These are phyloP conservation scores for Cavia aperea DNA, from an alignment of 2,113 vertebrate genomes.

Conservation along the genomic window DNA sequence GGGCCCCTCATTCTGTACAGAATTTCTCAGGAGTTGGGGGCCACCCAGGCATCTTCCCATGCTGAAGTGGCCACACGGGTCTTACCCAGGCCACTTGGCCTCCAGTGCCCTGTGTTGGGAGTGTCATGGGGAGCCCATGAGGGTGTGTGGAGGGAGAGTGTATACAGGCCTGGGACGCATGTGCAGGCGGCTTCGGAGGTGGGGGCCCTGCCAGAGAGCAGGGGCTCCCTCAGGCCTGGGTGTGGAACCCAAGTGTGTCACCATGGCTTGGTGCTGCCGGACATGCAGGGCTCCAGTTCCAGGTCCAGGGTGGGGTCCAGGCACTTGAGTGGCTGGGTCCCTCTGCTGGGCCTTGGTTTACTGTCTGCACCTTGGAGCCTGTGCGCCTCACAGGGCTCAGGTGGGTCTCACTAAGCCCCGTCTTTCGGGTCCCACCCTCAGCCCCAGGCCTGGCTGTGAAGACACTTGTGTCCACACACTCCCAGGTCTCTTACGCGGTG, in stretches of 20 bases:
- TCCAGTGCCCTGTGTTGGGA: background rate
- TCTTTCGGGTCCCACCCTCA: no score
- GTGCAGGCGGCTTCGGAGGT: background rate
- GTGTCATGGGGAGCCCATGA: background rate
- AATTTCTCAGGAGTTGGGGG: background rate
- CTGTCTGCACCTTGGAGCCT: background rate
- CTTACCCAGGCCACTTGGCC: background rate
- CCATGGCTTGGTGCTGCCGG: background rate
- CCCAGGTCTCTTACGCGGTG: no score
- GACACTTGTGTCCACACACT: no score
- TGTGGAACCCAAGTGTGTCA: background rate
- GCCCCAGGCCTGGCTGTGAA: no score
- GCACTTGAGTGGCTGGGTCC: background rate
- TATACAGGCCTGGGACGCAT: background rate
- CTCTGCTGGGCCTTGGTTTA: background rate
- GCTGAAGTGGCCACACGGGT: background rate
- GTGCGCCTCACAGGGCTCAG: no score
- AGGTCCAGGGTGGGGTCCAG: background rate
- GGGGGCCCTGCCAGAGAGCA: background rate
- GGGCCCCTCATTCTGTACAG: background rate
- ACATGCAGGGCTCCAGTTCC: background rate
- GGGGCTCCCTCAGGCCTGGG: background rate
- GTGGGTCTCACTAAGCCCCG: no score
- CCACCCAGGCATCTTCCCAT: background rate
- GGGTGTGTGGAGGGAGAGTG: background rate